Base-by-base conservation (phyloP, 2,113 vertebrate species). In the Leptodactylus fuscus region DNA sequence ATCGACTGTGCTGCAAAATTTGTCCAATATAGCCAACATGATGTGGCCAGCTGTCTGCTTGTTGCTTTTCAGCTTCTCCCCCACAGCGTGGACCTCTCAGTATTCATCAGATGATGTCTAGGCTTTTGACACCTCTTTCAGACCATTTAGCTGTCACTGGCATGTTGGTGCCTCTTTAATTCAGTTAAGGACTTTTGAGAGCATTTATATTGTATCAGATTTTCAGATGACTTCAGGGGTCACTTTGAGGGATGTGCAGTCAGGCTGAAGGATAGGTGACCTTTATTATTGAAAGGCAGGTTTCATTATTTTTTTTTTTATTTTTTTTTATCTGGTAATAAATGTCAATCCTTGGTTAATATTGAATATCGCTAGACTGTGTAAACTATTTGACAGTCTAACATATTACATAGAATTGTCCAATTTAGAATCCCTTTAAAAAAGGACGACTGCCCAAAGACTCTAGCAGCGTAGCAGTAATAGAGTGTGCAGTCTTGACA, bases 81-180 rank as follows among this genome's bases (percentile, higher is more conserved):
- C 71, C 71, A 62, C 82, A 24, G 82, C 18, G 38, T 13, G 74
- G 41, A 77, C 82, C 53, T 60, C 71, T 85, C 74, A 67, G 82
- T 67, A 85, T 85, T 85, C 55, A 65, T 67, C 58, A 65, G 82
- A 67, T 78, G 74, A 60, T 77, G 82, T 12, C 74, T 48, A 4
- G 38, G 82, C 34, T 75, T 83, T 60, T 76, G 70, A 74, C 53
- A 75, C 9, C 6, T 83, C 82, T 41, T 32, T 36, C 32, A 76
- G 36, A 62, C 82, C 22, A 82, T 70, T 70, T 71, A 73, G 69
- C 48, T 82, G 65, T 82, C 81, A 71, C 65, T 69, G 24, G 29
- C 46, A 71, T 53, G 27, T 49, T 76, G 44, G 16, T 32, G 44
- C 62, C 48, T 22, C 44, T n/a, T 79, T 24, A 7, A 5, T 55